Conservation (phyloP, 2,113 vertebrate species). For the Heteronetta atricapilla region DNA sequence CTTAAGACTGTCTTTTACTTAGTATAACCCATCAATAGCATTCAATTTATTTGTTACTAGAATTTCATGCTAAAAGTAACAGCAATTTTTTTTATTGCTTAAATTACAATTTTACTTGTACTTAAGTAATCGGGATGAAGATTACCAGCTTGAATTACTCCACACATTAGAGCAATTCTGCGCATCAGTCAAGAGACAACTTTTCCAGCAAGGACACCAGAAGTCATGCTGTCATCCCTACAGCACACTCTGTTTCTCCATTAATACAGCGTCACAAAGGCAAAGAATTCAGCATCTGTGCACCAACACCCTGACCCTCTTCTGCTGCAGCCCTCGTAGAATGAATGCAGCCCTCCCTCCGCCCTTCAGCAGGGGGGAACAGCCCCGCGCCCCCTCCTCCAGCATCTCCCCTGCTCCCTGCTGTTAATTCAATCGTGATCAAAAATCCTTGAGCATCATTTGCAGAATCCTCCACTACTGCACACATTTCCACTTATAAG, state of each 20-base stretch:
- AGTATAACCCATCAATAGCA: neutral
- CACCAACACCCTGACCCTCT: neutral
- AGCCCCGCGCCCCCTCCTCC: neutral
- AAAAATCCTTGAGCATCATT: neutral
- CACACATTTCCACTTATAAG: neutral
- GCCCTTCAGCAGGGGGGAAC: neutral
- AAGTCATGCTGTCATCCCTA: neutral
- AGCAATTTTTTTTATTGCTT: neutral
- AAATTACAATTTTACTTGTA: neutral
- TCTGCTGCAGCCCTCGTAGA: neutral
- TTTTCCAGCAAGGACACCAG: neutral
- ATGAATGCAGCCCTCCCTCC: neutral
- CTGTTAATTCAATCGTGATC: neutral
- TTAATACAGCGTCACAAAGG: neutral
- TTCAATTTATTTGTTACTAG: neutral
- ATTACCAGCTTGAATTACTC: neutral
- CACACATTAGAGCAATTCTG: neutral
- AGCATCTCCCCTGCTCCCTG: neutral
- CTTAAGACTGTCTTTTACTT: neutral
- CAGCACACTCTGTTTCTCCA: neutral
- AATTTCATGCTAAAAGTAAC: neutral
- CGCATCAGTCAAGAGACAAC: neutral
- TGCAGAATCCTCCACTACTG: neutral
- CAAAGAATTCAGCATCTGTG: neutral
- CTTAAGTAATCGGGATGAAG: neutral